These are phyloP conservation scores for Steinernema carpocapsae DNA, from an alignment of 2,888 invertebrate species.

Conservation along the genomic window DNA sequence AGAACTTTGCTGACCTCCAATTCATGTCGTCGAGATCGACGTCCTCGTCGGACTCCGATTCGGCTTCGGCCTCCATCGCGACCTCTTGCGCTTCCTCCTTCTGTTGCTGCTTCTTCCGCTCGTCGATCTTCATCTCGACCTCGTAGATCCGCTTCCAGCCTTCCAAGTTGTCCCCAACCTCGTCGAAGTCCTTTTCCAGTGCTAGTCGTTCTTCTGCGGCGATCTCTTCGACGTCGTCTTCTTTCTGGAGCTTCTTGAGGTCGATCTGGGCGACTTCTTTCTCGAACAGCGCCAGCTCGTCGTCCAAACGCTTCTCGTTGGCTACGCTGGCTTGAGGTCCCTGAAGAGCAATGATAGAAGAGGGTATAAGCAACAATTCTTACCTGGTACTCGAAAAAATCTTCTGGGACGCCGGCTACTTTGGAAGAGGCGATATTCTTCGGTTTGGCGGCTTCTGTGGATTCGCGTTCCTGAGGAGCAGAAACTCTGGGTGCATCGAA, in stretches of 20 bases:
- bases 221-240: background rate
- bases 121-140: slow-evolving; percentile 4
- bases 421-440: background rate
- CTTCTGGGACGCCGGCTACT: background rate
- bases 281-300: slow-evolving; percentile 21
- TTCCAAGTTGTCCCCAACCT: background rate
- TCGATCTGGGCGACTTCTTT: slow-evolving; percentile 15
- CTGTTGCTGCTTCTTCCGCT: background rate
- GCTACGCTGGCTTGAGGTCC: slow-evolving; percentile 1
- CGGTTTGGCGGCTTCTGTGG: background rate
- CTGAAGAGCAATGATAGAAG: background rate
- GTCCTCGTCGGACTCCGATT: slow-evolving; percentile 18
- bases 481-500: background rate
- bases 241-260: background rate
- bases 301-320: slow-evolving; percentile 6
- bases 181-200: background rate
- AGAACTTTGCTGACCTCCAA: slow-evolving; percentile 31
- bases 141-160: slow-evolving; percentile 26
- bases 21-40: slow-evolving; percentile 18
- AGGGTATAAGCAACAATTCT: background rate
- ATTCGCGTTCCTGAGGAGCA: slow-evolving; percentile 1
- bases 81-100: background rate
- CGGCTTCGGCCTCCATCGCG: background rate
- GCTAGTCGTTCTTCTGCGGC: background rate
- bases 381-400: slow-evolving; percentile 16